Conservation (phyloP, 1,140 invertebrate genomes). For the Drosophila saltans region DNA sequence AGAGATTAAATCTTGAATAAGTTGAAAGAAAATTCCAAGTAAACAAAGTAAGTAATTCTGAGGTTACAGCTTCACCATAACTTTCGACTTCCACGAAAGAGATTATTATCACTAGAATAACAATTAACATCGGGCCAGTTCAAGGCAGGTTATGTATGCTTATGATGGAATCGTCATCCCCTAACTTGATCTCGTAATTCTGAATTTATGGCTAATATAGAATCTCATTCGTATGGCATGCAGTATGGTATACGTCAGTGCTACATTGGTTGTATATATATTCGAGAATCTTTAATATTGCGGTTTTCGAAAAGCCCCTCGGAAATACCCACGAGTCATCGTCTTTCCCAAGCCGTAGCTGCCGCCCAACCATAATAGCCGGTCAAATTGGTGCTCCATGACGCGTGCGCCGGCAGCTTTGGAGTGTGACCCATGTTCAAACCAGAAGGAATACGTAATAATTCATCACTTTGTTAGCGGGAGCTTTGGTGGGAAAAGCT, state of each 20-base stretch:
- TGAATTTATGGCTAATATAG: not conserved
- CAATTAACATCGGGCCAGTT: not conserved
- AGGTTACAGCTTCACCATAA: not conserved
- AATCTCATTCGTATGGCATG: slow-evolving; percentile 29
- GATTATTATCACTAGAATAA: not conserved
- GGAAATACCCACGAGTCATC: slow-evolving; percentile 62
- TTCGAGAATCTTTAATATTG: slow-evolving; percentile 22
- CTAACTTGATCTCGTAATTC: slow-evolving; percentile 2
- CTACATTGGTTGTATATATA: slow-evolving; percentile 32
- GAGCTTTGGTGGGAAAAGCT: slow-evolving; percentile 37
- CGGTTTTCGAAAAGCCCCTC: slow-evolving; percentile 38
- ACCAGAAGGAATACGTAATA: slow-evolving; percentile 27
- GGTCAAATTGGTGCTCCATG: slow-evolving; percentile 38
- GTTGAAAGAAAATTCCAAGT: not conserved
- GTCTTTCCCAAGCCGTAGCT: slow-evolving; percentile 53
- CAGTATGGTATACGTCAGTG: slow-evolving; percentile 24
- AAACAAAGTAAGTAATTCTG: not conserved
- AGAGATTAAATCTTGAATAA: not conserved
- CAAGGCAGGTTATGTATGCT: not conserved
- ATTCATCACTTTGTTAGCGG: slow-evolving; percentile 12
- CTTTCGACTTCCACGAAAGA: not conserved
- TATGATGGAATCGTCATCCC: not conserved
- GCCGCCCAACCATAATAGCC: slow-evolving; percentile 2
- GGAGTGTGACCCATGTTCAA: slow-evolving; percentile 36
- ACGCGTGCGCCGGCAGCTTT: slow-evolving; percentile 59